Base-by-base conservation (phyloP, 2,113 vertebrate species). In the Melierax canorus region DNA sequence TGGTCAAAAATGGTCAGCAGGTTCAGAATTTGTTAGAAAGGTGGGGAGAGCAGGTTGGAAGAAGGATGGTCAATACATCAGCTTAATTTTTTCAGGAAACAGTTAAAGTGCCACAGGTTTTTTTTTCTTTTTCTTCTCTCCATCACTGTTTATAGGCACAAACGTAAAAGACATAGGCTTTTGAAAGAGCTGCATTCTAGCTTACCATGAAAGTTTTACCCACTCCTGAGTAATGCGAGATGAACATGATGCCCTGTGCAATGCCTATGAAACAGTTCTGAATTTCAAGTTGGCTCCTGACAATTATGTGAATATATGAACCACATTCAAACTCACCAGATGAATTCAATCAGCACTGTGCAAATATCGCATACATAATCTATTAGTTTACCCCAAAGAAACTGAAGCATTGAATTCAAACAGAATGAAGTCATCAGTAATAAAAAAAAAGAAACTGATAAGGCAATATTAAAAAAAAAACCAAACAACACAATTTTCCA, bases 351-450 rank as follows among this genome's bases (percentile, higher is more conserved):
- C 98, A 98, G 97, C 95, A 50, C 77, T 84, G 94, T 97, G 97
- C 97, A 98, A 98, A 98, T 98, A 98, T 97, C 74, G 96, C 98
- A 98, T 98, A 98, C 98, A 98, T 98, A 98, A 98, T 98, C 98
- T 98, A 98, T 98, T 98, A 98, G 98, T 98, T 98, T 98, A 98
- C 97, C 96, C 98, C 95, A 97, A 98, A 98, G 97, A 98, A 98
- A 98, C 95, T 45, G 95, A 98, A 98, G 98, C 97, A 97, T 82
- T 97, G 97, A 98, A 98, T 98, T 98, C 97, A 98, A 98, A 97
- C 93, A 96, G 97, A 98, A 98, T 98, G 98, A 98, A 98, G 98
- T 98, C 98, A 98, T 98, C 98, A 98, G 97, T 98, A 98, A 98
- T 98, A 98, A 97, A 97, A 90, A 90, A 94, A 97, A 93, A 90